A percentile compares a stretch with the other conserved stretches of the same genome.
Conservation (phyloP, 2,888 invertebrate species). For the Drosophila silvestris region DNA sequence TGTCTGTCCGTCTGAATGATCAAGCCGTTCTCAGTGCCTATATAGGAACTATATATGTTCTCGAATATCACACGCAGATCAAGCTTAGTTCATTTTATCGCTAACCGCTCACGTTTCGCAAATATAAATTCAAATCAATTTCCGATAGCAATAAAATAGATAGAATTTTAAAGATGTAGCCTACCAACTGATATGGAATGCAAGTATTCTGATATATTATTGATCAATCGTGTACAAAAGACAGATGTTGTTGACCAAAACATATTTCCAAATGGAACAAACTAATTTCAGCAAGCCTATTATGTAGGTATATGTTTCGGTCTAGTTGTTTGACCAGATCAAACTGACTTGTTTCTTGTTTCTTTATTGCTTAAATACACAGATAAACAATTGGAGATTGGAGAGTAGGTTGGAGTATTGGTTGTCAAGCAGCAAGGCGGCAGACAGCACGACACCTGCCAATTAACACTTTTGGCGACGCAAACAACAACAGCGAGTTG, state of each 20-base stretch:
- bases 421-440: not conserved
- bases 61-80: not conserved
- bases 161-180: not conserved
- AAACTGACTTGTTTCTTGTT: not conserved
- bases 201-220: not conserved
- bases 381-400: not conserved
- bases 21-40: not conserved
- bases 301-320: not conserved
- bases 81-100: not conserved
- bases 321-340: not conserved
- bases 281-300: not conserved
- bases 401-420: not conserved
- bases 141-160: not conserved
- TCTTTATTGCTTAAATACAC: not conserved
- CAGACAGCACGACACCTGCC: constrained; percentile 22
- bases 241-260: not conserved
- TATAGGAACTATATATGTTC: not conserved
- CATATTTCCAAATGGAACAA: not conserved
- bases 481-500: not conserved
- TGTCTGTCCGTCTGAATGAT: too few species aligned
- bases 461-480: constrained; percentile 33
- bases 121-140: not conserved
- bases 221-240: not conserved
- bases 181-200: not conserved
- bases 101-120: not conserved